Evolutionary conservation across 2,113 vertebrate genomes (phyloP), one percentile per base, ranked within the genome.

Genomic region (Percopsis transmontana): DNA sequence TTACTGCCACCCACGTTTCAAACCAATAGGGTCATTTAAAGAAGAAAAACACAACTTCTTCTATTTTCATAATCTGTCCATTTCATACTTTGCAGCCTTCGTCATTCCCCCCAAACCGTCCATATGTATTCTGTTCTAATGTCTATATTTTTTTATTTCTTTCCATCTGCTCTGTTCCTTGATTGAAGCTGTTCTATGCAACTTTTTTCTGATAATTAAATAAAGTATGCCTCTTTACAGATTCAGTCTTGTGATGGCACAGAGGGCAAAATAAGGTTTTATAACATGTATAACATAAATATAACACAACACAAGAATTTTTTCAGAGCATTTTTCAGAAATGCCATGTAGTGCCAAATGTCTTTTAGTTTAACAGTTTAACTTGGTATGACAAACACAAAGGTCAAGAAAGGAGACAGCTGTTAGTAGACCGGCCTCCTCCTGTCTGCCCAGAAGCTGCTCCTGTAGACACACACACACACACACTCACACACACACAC

Each of bases 1-100:
- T 79, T 64, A 56, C 80, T 54, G 70, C 87, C 86, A 85, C 87
- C 87, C 82, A 90, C 85, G 66, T 33, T 67, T 79, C 65, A n/a
- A 83, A 79, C 74, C 84, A 72, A 73, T 80, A 66, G 78, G 84
- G 83, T 88, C 74, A 83, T 74, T 63, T 70, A 69, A 52, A 74
- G 78, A 76, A 77, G 73, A 80, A 80, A 80, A 86, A 80, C 71
- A 74, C 65, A 82, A 81, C 74, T 81, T 63, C 77, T 70, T 85
- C 20, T 23, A 68, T 80, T 66, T 74, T 74, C 77, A 67, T 54
- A 62, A 81, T 62, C 70, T 76, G 21, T 15, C 27, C 0, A 2
- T 67, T 67, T 72, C 54, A 4, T 51, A 61, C 70, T 75, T 62
- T 2, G 6, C 60, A 73, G 51, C 66, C 39, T 40, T 18, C 45